These are phyloP conservation scores for Babyrousa celebensis DNA, from an alignment of 2,797 vertebrate genomes.

Conservation along the genomic window DNA sequence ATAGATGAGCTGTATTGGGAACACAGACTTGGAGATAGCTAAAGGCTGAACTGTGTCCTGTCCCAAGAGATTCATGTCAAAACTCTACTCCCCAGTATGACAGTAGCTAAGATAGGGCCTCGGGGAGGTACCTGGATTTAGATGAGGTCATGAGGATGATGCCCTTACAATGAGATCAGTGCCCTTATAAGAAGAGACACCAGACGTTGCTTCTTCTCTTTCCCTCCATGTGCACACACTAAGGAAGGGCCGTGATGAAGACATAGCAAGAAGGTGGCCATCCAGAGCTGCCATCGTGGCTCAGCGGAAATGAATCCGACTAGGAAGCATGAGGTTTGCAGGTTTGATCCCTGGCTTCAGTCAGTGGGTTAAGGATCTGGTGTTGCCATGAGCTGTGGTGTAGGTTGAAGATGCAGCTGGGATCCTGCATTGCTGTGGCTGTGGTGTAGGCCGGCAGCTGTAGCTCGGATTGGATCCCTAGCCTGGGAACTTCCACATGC, in stretches of 20 bases:
- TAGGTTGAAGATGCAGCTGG: too few species aligned
- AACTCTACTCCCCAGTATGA: neutral
- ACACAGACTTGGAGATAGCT: neutral
- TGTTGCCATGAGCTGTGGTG: too few species aligned
- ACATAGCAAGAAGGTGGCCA: neutral
- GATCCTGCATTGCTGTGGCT: too few species aligned
- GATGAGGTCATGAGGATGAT: neutral
- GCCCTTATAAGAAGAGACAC: neutral
- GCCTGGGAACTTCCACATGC: too few species aligned
- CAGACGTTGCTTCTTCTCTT: neutral
- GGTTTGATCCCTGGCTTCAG: too few species aligned
- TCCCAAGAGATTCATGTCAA: neutral
- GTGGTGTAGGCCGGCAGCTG: too few species aligned
- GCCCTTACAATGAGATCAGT: neutral
- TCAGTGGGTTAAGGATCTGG: too few species aligned
- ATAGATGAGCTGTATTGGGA: neutral
- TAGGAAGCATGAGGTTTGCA: too few species aligned
- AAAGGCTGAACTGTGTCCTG: neutral
- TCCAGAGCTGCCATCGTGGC: neutral
- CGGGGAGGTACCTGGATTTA: neutral
- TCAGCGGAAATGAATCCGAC: too few species aligned
- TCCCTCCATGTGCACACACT: too few species aligned
- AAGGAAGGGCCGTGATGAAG: neutral
- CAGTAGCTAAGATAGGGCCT: neutral
- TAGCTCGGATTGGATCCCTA: too few species aligned